Conservation (phyloP, 2,113 vertebrate genomes). For the Pituophis catenifer region DNA sequence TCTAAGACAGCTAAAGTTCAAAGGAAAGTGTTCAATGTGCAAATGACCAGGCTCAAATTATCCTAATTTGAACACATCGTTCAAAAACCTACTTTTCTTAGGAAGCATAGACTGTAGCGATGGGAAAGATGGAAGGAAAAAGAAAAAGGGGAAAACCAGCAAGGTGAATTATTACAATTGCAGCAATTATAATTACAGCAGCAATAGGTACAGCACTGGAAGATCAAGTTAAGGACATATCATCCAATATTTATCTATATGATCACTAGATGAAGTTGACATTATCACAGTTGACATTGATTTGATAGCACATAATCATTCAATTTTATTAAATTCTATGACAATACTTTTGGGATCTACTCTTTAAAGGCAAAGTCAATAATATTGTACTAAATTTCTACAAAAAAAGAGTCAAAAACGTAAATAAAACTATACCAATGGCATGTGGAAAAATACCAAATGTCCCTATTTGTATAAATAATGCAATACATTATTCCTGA, state of each 20-base stretch:
- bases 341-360: neutral
- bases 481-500: neutral
- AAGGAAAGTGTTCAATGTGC: neutral
- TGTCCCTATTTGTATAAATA: neutral
- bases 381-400: neutral
- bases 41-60: neutral
- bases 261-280: neutral
- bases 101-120: neutral
- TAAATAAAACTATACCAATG: no score
- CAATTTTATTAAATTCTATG: neutral
- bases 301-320: neutral
- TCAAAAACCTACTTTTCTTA: no score
- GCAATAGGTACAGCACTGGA: neutral
- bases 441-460: neutral
- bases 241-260: neutral
- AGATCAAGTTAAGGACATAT: neutral
- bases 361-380: neutral
- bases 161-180: neutral
- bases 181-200: neutral
- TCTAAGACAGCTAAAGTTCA: neutral
- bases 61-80: neutral
- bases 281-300: neutral
- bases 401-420: neutral
- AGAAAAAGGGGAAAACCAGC: neutral
- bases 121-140: neutral